Base-by-base conservation (phyloP, 2,888 invertebrate species). In the Gerosis bhagava region DNA sequence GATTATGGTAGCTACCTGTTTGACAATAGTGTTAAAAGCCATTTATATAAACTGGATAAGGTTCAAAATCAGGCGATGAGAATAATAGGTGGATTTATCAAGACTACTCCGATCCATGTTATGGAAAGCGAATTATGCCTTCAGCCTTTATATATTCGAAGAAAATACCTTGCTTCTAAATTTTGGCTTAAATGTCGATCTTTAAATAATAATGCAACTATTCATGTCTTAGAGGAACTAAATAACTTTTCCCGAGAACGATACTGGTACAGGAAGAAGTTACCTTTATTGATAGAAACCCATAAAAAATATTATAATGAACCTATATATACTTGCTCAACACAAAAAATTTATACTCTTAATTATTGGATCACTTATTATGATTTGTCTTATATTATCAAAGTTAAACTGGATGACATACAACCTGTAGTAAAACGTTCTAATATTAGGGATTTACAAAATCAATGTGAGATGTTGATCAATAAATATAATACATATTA, bases 61-160 rank as follows among this genome's bases (percentile, higher is more conserved):
- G 26, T 51, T 22, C 54, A 54, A 21, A 51, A 51, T 13, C 51
- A 47, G 24, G 43, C 51, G 5, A 11, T 54, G 17, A 37, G 51
- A n/a, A 26, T 47, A 5, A 48, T 50, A 15, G 51, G 51, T n/a
- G 51, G 51, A 7, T 54, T 36, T 41, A 41, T 54, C 29, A 42
- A 36, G 10, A 49, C 43, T 22, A 48, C 50, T 10, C 53, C 49
- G 4, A 31, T 53, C 5, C 50, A 49, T 10, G 40, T 43, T 1
- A 53, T 55, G 55, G 49, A 52, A 36, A 46, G 40, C 19, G 50
- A 34, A 21, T 12, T 51, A 3, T 34, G 34, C 24, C 11, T 55
- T 0, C 44, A 31, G 6, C 44, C 52, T 2, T 35, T 55, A 8
- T 26, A 45, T 16, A n/a, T 49, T 15, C 36, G 50, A n/a, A 34